Percentiles rank a stretch among this genome's conserved stretches.
Evolutionary conservation across 2,888 invertebrate species (phyloP).

Genomic region (Drosophila siamana): DNA sequence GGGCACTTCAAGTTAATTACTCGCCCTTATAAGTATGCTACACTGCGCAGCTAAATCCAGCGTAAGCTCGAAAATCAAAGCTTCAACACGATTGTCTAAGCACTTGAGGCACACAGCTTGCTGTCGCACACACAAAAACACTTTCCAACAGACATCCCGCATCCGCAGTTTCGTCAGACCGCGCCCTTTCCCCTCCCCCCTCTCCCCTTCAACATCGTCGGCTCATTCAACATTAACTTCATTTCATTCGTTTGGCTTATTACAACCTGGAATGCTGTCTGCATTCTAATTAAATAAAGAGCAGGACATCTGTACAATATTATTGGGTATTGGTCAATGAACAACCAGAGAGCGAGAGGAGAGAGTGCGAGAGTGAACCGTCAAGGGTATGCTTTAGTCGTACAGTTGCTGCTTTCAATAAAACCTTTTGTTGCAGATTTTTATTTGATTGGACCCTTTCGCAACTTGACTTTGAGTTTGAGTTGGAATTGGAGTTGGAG

Average conservation of each 20-base stretch:
- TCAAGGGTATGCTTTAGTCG: conserved; percentile 1
- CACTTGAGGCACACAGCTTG: conserved; percentile 55
- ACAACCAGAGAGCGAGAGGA: background rate
- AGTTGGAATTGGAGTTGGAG: no score
- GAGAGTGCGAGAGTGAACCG: background rate
- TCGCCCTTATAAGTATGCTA: conserved; percentile 69
- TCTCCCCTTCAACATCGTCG: background rate
- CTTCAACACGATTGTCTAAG: conserved; percentile 77
- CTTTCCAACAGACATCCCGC: conserved; percentile 47
- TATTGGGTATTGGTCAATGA: background rate
- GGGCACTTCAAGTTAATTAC: conserved; percentile 71
- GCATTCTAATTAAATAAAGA: conserved; percentile 24
- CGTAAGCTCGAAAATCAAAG: conserved; percentile 76
- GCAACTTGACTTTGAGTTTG: conserved; percentile 37
- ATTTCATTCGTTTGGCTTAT: conserved; percentile 8
- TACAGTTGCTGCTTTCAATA: background rate
- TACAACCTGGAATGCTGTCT: conserved; percentile 24
- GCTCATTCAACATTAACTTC: background rate
- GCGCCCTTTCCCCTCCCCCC: background rate
- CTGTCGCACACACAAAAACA: conserved; percentile 40
- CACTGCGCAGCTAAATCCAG: conserved; percentile 53
- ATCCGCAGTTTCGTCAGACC: conserved; percentile 15
- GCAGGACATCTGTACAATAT: conserved; percentile 8
- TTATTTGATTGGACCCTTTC: conserved; percentile 50
- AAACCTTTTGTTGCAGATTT: conserved; percentile 14